These are phyloP conservation scores for Takifugu ocellatus DNA, from an alignment of 2,797 vertebrate species.

Conservation along the genomic window DNA sequence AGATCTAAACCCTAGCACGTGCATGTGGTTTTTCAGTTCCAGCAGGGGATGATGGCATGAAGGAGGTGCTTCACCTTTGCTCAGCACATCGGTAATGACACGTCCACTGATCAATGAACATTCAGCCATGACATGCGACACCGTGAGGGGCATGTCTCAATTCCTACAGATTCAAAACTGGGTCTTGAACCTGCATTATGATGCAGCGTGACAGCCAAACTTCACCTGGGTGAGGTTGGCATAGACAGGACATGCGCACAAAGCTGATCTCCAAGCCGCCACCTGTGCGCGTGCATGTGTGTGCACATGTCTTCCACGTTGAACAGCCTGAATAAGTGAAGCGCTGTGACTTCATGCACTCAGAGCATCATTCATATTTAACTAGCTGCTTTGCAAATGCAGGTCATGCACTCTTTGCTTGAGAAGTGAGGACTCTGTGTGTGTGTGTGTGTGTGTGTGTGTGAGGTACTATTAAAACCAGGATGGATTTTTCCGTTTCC, in stretches of 20 bases:
- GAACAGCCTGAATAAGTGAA: too few relatives aligned
- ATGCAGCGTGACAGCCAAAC: too few relatives aligned
- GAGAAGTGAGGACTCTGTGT: conserved; percentile 19
- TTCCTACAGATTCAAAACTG: too few relatives aligned
- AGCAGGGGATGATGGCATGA: conserved; percentile 15
- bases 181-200: too few relatives aligned
- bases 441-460: conserved; percentile 24
- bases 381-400: conserved; percentile 58
- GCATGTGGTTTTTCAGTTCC: conserved; percentile 9
- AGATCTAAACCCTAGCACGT: conserved; percentile 26
- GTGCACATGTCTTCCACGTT: too few relatives aligned
- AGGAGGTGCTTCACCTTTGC: conserved; percentile 38
- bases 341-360: conserved; percentile 53
- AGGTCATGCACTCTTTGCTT: conserved; percentile 56
- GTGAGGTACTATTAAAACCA: conserved; percentile 36
- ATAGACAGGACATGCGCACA: too few relatives aligned
- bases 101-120: conserved; percentile 43
- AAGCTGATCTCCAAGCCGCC: too few relatives aligned
- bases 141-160: too few relatives aligned
- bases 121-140: conserved; percentile 9
- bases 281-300: too few relatives aligned
- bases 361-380: conserved; percentile 69
- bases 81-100: conserved; percentile 38
- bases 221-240: too few relatives aligned
- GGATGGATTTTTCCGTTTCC: conserved; percentile 21